These are phyloP conservation scores for Eupithecia exiguata DNA, from an alignment of 2,888 invertebrate genomes.

Conservation along the genomic window DNA sequence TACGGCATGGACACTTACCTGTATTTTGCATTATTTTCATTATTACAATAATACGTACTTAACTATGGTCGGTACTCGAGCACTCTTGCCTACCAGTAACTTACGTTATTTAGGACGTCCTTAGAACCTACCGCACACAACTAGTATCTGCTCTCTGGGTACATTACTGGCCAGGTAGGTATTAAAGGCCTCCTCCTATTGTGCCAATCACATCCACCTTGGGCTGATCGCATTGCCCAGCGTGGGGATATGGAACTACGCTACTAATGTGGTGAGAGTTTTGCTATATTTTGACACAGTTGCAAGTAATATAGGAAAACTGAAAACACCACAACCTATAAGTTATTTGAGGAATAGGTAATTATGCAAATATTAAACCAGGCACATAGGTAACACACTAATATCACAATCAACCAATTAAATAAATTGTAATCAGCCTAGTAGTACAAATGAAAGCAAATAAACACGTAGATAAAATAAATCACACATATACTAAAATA, in stretches of 20 bases:
- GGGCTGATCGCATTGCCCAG: neutral
- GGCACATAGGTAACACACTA: neutral
- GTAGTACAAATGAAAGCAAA: too few relatives aligned
- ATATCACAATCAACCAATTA: too few relatives aligned
- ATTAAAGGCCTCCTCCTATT: neutral
- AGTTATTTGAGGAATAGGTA: too few relatives aligned
- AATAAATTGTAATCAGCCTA: too few relatives aligned
- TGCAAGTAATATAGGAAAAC: too few relatives aligned
- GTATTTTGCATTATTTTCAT: neutral
- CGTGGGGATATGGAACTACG: neutral
- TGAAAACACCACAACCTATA: too few relatives aligned
- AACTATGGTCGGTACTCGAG: neutral
- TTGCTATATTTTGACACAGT: too few relatives aligned
- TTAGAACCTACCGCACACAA: neutral
- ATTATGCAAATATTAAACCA: too few relatives aligned
- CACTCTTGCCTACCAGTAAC: neutral
- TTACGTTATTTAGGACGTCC: neutral
- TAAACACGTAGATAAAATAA: too few relatives aligned
- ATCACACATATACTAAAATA: too few relatives aligned
- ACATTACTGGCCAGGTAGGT: neutral
- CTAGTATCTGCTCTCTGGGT: neutral
- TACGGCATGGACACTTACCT: neutral
- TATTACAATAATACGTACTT: neutral
- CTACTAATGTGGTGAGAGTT: too few relatives aligned
- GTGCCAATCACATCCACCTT: neutral